Evolutionary conservation across 2,888 invertebrate genomes (phyloP).

Genomic region (Pseudoips prasinana): DNA sequence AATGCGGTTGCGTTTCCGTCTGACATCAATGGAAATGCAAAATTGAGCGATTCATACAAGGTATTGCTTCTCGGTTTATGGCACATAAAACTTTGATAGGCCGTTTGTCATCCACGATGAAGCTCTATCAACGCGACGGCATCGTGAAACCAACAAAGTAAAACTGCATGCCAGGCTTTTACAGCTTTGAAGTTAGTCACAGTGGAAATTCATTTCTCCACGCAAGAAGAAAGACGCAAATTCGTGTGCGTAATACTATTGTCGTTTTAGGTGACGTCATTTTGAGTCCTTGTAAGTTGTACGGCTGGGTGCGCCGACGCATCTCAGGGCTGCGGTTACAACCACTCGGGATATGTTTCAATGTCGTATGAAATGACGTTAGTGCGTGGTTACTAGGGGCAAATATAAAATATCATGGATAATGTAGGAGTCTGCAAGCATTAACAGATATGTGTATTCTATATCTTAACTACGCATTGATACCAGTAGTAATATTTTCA

Average conservation of each 20-base stretch:
- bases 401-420: conserved; percentile 4
- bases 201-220: conserved; percentile 34
- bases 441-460: too few relatives aligned
- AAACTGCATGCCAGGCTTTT: conserved; percentile 34
- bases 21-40: conserved; percentile 13
- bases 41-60: conserved; percentile 17
- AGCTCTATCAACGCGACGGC: conserved; percentile 26
- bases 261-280: conserved; percentile 57
- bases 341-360: conserved; percentile 72
- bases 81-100: conserved; percentile 28
- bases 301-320: conserved; percentile 68
- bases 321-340: conserved; percentile 73
- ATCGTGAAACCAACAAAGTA: conserved; percentile 32
- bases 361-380: conserved; percentile 56
- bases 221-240: conserved; percentile 36
- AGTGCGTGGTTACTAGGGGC: conserved; percentile 61
- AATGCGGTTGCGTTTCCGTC: conserved; percentile 27
- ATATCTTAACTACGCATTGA: too few relatives aligned
- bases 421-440: too few relatives aligned
- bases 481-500: too few relatives aligned
- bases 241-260: conserved; percentile 39
- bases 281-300: conserved; percentile 76
- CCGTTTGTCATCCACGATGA: conserved; percentile 32
- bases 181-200: conserved; percentile 26
- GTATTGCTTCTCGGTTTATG: conserved; percentile 28